Percentiles rank a stretch among this genome's conserved stretches.
These are phyloP conservation scores for Clarias laeviceps DNA, from an alignment of 2,797 vertebrate genomes.

Conservation along the genomic window DNA sequence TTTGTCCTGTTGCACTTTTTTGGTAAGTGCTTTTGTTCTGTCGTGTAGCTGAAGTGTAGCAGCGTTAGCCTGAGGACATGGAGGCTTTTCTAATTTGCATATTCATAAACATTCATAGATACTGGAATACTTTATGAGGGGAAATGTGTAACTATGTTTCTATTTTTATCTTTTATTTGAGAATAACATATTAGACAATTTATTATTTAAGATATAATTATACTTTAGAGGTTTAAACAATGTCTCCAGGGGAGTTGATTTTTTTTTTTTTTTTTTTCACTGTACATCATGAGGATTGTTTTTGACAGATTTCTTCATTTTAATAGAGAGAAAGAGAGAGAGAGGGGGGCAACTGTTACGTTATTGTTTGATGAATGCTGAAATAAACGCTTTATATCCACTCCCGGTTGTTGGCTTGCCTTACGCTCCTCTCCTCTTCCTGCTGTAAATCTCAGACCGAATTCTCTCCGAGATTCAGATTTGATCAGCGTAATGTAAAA, in stretches of 20 bases:
- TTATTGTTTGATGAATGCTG: neutral
- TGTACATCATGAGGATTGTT: neutral
- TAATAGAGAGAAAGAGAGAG: neutral
- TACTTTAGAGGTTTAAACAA: neutral
- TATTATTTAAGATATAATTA: neutral
- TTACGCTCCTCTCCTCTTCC: neutral
- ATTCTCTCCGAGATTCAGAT: neutral
- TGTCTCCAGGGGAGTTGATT: neutral
- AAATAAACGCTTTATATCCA: neutral
- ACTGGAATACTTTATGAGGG: neutral
- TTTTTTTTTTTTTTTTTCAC: too few species aligned
- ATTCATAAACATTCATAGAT: constrained; percentile 1
- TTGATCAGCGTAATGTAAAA: constrained; percentile 16
- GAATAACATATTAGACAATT: neutral
- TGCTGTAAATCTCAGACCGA: neutral
- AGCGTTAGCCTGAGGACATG: neutral
- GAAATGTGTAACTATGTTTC: neutral
- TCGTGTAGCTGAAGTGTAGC: neutral
- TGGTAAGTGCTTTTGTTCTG: neutral
- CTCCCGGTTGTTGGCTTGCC: neutral
- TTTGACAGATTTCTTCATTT: neutral
- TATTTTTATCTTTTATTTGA: neutral
- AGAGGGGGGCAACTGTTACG: neutral
- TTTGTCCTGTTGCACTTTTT: neutral
- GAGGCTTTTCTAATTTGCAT: neutral